These are phyloP conservation scores for Ips nitidus DNA, from an alignment of 1,140 invertebrate species.

Conservation along the genomic window DNA sequence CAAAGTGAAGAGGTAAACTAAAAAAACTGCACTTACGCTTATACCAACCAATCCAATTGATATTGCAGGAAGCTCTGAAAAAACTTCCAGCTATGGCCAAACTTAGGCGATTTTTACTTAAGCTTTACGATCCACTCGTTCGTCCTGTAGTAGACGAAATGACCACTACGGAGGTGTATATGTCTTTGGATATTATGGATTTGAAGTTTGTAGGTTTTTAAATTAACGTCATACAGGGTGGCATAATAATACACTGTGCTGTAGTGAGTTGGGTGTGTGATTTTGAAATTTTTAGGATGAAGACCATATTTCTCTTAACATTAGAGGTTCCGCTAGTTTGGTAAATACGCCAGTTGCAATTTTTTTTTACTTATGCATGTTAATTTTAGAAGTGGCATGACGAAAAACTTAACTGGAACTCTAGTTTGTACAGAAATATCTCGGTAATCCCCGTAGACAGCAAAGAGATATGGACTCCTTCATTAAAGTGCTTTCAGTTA, in stretches of 20 bases:
- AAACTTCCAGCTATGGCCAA: constrained; percentile 42
- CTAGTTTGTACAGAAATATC: constrained; percentile 47
- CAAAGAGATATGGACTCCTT: constrained; percentile 53
- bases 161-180: constrained; percentile 37
- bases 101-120: constrained; percentile 44
- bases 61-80: constrained; percentile 44
- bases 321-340: constrained; percentile 42
- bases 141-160: constrained; percentile 40
- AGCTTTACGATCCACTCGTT: constrained; percentile 46
- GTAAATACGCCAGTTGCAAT: constrained; percentile 42
- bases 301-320: constrained; percentile 39
- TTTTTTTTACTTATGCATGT: neutral
- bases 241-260: too few relatives aligned
- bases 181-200: constrained; percentile 38
- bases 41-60: constrained; percentile 3
- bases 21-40: neutral
- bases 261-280: too few relatives aligned
- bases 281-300: constrained; percentile 49
- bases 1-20: constrained; percentile 37
- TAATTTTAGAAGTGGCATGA: constrained; percentile 52
- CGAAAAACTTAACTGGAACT: constrained; percentile 51
- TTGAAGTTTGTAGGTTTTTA: constrained; percentile 34
- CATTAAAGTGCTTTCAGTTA: too few relatives aligned
- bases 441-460: constrained; percentile 43
- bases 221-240: too few relatives aligned